phyloP scores from a whole-genome alignment of 1,140 invertebrate genomes.

The Lethrus apterus region DNA sequence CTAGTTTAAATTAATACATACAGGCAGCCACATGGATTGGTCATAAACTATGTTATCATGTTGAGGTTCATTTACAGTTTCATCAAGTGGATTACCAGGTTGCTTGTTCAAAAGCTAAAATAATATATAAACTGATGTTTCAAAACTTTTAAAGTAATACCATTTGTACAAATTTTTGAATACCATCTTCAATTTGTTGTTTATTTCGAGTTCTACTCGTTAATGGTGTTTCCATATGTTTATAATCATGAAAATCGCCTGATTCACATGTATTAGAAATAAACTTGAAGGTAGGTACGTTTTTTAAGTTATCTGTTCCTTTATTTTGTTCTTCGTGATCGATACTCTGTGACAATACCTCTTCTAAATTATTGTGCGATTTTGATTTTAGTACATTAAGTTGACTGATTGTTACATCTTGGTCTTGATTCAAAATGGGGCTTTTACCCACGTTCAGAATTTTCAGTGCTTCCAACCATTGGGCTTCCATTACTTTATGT shows the following conservation, averaged over 20 bases:
- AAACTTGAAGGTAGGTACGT: background rate
- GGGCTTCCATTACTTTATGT: slow-evolving; percentile 69
- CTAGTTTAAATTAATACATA: background rate
- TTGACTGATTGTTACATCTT: slow-evolving; percentile 23
- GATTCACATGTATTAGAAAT: background rate
- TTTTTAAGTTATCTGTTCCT: background rate
- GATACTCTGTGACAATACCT: slow-evolving; percentile 20
- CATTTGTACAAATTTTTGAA: slow-evolving; percentile 32
- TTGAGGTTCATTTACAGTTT: slow-evolving; percentile 4
- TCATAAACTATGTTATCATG: background rate
- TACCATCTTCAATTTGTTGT: slow-evolving; percentile 22
- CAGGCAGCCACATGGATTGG: background rate
- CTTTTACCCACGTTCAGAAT: slow-evolving; percentile 49
- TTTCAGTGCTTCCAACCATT: slow-evolving; percentile 67
- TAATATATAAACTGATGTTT: slow-evolving; percentile 9
- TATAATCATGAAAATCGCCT: slow-evolving; percentile 2
- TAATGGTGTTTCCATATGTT: slow-evolving; percentile 27
- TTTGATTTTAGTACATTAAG: slow-evolving; percentile 27
- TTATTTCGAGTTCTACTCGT: slow-evolving; percentile 21
- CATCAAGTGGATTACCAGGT: slow-evolving; percentile 19
- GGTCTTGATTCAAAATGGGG: slow-evolving; percentile 19
- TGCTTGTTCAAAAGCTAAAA: slow-evolving; percentile 23
- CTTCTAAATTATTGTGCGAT: slow-evolving; percentile 30
- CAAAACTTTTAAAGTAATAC: slow-evolving; percentile 11
- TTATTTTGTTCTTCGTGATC: slow-evolving; percentile 1